A percentile compares a stretch with the other conserved stretches of the same genome.
These are phyloP conservation scores for western clawed frog (Xenopus tropicalis) DNA, from an alignment of 2,113 vertebrate genomes.

Conservation along the genomic window UCB_Xtro_10.0 CM004443.2:148302501-148303000, in stretches of 20 bases:
- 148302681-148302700: constrained; percentile 42
- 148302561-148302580: too few species aligned
- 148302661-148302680: constrained; percentile 27
- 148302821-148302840: neutral
- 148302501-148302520: too few species aligned
- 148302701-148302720: constrained; percentile 29
- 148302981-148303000: neutral
- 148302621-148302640: constrained; percentile 11
- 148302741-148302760: constrained; percentile 7
- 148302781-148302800: neutral
- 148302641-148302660: constrained; percentile 37
- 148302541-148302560: too few species aligned
- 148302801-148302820: constrained; percentile 4
- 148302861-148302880: neutral
- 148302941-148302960: neutral
- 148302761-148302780: neutral
- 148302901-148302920: constrained; percentile 2
- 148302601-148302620: constrained; percentile 31
- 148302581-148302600: neutral
- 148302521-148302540: too few species aligned
- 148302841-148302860: neutral
- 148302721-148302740: constrained; percentile 38
- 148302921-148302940: neutral
- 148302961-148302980: neutral
- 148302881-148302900: neutral